Conservation (phyloP, 2,888 invertebrate genomes). For the Philonicus albiceps region DNA sequence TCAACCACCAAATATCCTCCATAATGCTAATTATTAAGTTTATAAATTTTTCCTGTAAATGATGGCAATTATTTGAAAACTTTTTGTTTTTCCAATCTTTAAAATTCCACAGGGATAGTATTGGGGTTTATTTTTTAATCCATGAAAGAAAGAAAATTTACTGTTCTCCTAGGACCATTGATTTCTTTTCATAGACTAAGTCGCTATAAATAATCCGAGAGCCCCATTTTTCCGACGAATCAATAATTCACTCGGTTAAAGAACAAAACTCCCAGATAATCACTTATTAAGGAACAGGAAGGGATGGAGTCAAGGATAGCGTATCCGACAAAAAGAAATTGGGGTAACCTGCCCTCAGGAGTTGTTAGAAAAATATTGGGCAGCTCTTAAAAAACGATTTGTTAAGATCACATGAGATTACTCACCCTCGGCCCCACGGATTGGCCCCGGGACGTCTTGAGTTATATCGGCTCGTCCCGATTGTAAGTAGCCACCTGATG, state of each 20-base stretch:
- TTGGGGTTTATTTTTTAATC: background rate
- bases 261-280: constrained; percentile 41
- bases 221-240: constrained; percentile 17
- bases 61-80: background rate
- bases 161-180: background rate
- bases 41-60: background rate
- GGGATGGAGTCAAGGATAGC: constrained; percentile 9
- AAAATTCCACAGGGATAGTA: background rate
- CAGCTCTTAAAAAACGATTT: constrained; percentile 42
- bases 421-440: background rate
- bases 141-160: background rate
- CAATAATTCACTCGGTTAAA: constrained; percentile 39
- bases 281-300: constrained; percentile 37
- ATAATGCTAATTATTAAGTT: too few species aligned
- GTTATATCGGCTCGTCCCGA: background rate
- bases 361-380: constrained; percentile 38
- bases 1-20: too few species aligned
- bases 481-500: constrained; percentile 41
- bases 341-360: constrained; percentile 14
- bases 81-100: background rate
- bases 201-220: constrained; percentile 14
- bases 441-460: constrained; percentile 21
- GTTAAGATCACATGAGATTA: constrained; percentile 44
- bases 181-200: constrained; percentile 24
- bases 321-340: constrained; percentile 32